phyloP scores from a whole-genome alignment of 2,888 invertebrate species.

The Epirrhoe alternata region DNA sequence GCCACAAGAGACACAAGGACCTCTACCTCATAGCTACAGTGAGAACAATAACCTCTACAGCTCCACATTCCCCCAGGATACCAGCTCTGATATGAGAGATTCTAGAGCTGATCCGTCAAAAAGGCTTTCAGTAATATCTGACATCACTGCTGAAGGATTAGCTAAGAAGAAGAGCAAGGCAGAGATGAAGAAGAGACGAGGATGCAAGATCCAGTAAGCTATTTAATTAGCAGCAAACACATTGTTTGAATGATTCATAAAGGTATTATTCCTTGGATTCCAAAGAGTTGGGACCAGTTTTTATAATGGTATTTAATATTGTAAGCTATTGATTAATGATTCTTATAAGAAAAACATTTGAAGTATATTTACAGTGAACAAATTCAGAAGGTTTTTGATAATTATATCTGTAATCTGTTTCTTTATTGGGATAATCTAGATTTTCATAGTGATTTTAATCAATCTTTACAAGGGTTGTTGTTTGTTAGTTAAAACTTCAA shows the following conservation, averaged over 20 bases:
- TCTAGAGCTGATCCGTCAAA: constrained; percentile 66
- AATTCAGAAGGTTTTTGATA: constrained; percentile 3
- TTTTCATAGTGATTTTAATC: neutral
- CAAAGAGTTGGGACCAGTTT: constrained; percentile 43
- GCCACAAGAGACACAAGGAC: constrained; percentile 50
- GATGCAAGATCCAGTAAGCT: constrained; percentile 78
- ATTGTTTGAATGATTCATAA: constrained; percentile 36
- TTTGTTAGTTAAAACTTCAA: neutral
- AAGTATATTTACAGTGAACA: constrained; percentile 11
- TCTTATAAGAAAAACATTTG: constrained; percentile 10
- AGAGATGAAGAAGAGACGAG: constrained; percentile 75
- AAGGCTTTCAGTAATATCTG: constrained; percentile 77
- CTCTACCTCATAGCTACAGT: constrained; percentile 73
- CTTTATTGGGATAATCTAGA: constrained; percentile 24
- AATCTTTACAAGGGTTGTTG: neutral
- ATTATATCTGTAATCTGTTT: neutral
- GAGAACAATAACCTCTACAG: constrained; percentile 78
- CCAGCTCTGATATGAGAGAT: constrained; percentile 51
- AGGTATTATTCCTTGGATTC: constrained; percentile 34
- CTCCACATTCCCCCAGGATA: constrained; percentile 68
- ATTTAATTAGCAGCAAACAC: constrained; percentile 26
- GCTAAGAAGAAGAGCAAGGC: constrained; percentile 77
- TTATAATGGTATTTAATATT: constrained; percentile 20
- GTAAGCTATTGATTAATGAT: constrained; percentile 15
- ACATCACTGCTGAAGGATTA: constrained; percentile 76